Conservation (phyloP, 2,888 invertebrate genomes). For the Himalopsyche tibetana region DNA sequence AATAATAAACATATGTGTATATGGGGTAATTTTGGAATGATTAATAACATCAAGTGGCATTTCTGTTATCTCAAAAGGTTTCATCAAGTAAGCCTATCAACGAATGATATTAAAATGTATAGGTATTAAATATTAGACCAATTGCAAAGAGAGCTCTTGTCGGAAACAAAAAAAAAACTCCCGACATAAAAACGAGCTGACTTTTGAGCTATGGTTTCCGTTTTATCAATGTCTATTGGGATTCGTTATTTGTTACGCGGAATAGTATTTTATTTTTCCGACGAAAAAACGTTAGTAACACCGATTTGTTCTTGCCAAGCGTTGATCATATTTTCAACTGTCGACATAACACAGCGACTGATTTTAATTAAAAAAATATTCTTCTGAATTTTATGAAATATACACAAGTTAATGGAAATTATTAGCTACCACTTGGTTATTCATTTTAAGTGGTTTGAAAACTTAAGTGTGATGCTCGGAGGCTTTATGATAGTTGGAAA, state of each 20-base stretch:
- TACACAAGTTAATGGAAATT: not conserved
- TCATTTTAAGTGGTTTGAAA: not conserved
- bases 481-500: too few relatives aligned
- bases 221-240: conserved; percentile 37
- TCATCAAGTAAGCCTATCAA: not conserved
- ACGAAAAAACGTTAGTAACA: conserved; percentile 38
- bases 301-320: conserved; percentile 43
- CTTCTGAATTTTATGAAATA: not conserved
- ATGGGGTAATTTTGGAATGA: too few relatives aligned
- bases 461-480: too few relatives aligned
- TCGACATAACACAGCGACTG: conserved; percentile 4
- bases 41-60: too few relatives aligned
- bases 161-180: conserved; percentile 5
- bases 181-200: conserved; percentile 7
- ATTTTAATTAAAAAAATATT: not conserved
- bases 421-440: not conserved
- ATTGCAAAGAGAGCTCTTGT: conserved; percentile 24
- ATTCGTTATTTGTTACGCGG: conserved; percentile 37
- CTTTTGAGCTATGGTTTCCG: conserved; percentile 40
- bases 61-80: too few relatives aligned
- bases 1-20: too few relatives aligned
- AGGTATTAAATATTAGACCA: conserved; percentile 1
- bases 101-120: conserved; percentile 24
- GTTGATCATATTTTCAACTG: conserved; percentile 28
- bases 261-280: conserved; percentile 36